Conservation (phyloP, 2,113 vertebrate species). For the Hemiprocne comata region DNA sequence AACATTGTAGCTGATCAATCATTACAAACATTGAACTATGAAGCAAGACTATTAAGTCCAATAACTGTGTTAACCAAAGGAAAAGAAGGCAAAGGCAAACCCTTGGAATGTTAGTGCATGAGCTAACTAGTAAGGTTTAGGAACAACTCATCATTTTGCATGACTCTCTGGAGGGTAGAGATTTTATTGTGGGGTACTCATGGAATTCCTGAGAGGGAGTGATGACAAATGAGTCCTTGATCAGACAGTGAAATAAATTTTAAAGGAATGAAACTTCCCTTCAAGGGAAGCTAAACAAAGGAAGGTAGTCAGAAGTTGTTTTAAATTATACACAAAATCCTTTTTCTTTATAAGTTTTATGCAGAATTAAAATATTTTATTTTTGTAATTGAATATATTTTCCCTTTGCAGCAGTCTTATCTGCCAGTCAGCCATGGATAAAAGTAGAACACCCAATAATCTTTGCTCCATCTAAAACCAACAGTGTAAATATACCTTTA, state of each 20-base stretch:
- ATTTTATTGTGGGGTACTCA: neutral
- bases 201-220: neutral
- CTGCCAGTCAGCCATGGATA: neutral
- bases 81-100: slow-evolving; percentile 42
- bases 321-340: neutral
- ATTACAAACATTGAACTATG: slow-evolving; percentile 47
- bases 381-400: neutral
- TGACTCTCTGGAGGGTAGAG: neutral
- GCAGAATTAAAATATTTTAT: neutral
- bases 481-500: neutral
- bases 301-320: neutral
- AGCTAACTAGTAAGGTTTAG: slow-evolving; percentile 44
- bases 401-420: neutral
- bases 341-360: neutral
- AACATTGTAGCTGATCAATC: slow-evolving; percentile 8
- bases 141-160: slow-evolving; percentile 4
- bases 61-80: slow-evolving; percentile 4
- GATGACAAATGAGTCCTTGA: neutral
- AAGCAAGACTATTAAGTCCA: slow-evolving; percentile 46
- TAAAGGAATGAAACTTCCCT: neutral
- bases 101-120: slow-evolving; percentile 16
- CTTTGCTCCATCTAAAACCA: neutral
- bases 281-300: neutral
- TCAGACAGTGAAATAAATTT: neutral
- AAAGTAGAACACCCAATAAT: neutral